Conservation (phyloP, 2,888 invertebrate genomes). For the Andricus curvator region DNA sequence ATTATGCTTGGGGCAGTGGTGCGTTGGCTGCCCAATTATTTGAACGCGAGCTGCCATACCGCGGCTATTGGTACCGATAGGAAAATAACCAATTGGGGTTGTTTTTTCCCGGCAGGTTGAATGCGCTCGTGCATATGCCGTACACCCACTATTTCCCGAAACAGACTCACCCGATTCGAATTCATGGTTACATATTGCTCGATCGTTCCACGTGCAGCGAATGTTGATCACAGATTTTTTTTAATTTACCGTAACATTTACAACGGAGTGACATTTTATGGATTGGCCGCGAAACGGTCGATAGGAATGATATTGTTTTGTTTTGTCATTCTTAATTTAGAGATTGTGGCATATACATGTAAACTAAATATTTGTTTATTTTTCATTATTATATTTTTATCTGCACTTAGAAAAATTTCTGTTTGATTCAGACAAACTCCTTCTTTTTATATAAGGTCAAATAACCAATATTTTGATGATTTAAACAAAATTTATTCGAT, state of each 20-base stretch:
- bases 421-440: too few species aligned
- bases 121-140: slow-evolving; percentile 28
- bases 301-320: slow-evolving; percentile 5
- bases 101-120: slow-evolving; percentile 27
- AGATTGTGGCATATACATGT: not conserved
- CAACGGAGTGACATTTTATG: slow-evolving; percentile 31
- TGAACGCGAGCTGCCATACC: slow-evolving; percentile 33
- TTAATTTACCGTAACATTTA: slow-evolving; percentile 32
- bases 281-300: slow-evolving; percentile 4
- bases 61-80: slow-evolving; percentile 26
- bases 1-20: slow-evolving; percentile 38
- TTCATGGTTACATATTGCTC: slow-evolving; percentile 36
- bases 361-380: not conserved
- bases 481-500: too few species aligned
- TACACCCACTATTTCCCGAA: slow-evolving; percentile 32
- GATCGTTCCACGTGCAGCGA: slow-evolving; percentile 29
- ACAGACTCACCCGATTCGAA: slow-evolving; percentile 22
- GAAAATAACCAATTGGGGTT: slow-evolving; percentile 39
- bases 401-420: too few species aligned
- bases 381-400: too few species aligned
- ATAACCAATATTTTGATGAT: too few species aligned
- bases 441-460: too few species aligned
- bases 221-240: slow-evolving; percentile 30
- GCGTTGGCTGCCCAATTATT: slow-evolving; percentile 37
- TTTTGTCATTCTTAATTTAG: not conserved